Base-by-base conservation (phyloP, 2,888 invertebrate genomes). In the Drosophila villosipedis region DNA sequence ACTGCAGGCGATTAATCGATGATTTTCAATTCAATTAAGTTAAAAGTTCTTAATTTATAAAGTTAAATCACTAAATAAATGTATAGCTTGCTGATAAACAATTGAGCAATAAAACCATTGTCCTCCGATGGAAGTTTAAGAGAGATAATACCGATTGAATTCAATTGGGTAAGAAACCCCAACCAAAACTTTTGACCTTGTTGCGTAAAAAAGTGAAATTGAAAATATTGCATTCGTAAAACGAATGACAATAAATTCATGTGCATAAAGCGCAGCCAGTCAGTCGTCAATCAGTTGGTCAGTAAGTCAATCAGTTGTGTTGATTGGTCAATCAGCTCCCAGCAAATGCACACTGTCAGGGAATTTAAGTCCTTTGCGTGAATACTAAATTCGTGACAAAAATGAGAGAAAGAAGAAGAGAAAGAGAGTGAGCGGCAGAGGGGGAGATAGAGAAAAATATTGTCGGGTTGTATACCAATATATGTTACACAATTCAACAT, bases 221-320 rank as follows among this genome's bases (percentile, higher is more conserved):
- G 25, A 16, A 49, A 52, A 54, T 31, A 39, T 64, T 59, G 64
- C 55, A 75, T 78, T 78, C 61, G 65, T 70, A 67, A 60, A 63
- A 41, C 19, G 39, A 33, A 33, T 30, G 39, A 39, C 62, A 60
- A 49, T 35, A 31, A 55, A 28, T 61, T 33, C 30, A 54, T 12
- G 50, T 47, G 65, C 30, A 31, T 43, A 41, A 33, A 30, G 52
- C 31, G 58, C 66, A 54, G 50, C 14, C 63, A 49, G 50, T 68
- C 62, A 66, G 31, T 78, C 57, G 53, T 67, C 71, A 30, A n/a
- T 68, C 50, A 30, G 28, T 39, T 39, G 19, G 39, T 39, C 63
- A 57, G 28, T 57, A 58, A 43, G 25, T 76, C 59, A 76, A 28
- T 57, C 16, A 59, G 33, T 25, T 41, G 28, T 10, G 33, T 47